Percentiles rank a stretch among this genome's conserved stretches.
phyloP scores from a whole-genome alignment of 2,888 invertebrate species.

The Megaustenia siamemsis region DNA sequence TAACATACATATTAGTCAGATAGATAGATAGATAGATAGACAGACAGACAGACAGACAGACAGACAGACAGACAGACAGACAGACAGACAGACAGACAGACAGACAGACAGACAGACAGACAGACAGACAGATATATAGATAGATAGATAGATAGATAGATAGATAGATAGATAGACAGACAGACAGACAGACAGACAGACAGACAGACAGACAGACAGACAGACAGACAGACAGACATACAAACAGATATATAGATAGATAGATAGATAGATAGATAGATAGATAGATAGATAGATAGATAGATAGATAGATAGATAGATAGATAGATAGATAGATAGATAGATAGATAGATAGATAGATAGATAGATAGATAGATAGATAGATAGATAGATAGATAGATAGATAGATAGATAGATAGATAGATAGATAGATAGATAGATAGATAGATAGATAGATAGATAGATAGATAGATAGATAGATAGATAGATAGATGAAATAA shows the following conservation, averaged over 20 bases:
- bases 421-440: conserved; percentile 22
- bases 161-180: background rate
- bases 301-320: conserved; percentile 3
- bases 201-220: conserved; percentile 22
- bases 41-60: no score
- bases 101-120: background rate
- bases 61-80: no score
- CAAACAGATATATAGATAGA: background rate
- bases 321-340: conserved; percentile 22
- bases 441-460: conserved; percentile 22
- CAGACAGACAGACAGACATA: conserved; percentile 3
- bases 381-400: conserved; percentile 22
- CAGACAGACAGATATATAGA: background rate
- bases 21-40: no score
- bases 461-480: conserved; percentile 16
- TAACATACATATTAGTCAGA: no score
- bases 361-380: conserved; percentile 22
- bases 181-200: background rate
- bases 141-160: conserved; percentile 1
- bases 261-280: background rate
- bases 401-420: conserved; percentile 22
- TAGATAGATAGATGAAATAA: conserved; percentile 6
- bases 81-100: background rate
- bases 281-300: background rate
- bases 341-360: conserved; percentile 22